Base-by-base conservation (phyloP, 2,888 invertebrate genomes). In the Trissolcus brochymenae region DNA sequence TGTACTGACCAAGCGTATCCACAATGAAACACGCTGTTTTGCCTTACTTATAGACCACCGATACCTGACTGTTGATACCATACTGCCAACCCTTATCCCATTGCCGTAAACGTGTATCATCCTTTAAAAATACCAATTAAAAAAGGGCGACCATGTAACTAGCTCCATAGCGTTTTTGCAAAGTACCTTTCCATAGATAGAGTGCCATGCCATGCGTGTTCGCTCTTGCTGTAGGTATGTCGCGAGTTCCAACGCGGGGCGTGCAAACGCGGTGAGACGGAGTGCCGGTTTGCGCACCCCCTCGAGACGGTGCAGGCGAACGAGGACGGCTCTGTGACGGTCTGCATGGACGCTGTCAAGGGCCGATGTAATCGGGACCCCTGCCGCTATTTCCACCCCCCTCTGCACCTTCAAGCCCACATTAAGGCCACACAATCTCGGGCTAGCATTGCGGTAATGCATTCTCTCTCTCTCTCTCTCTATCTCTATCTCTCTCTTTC, bases 351-450 rank as follows among this genome's bases (percentile, higher is more conserved):
- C 94, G 97, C 96, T 94, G 95, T 98, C 93, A 96, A 96, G 94
- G 96, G 96, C 93, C 95, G 96, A 94, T 98, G 98, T 95, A 94
- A 95, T 94, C 96, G 98, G 94, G 97, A 97, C 93, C 96, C 96
- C 94, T 98, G 98, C 96, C 96, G 97, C 94, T 98, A 98, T 96
- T 98, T 97, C 95, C 98, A 98, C 94, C 98, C 98, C 93, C 98
- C 98, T 94, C 95, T 97, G 94, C 98, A 98, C 96, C 97, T 98
- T 93, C 96, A 96, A 95, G 96, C 96, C 94, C 96, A 96, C 95
- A 96, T 97, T 95, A 96, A 96, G 96, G 93, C 95, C 93, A 96
- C 96, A 94, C 97, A 97, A 94, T 95, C 95, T 94, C 95, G 95
- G 95, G 89, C 88, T 89, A 89, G 89, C 89, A 88, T 89, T 89